A percentile compares a stretch with the other conserved stretches of the same genome.
Conservation (phyloP, 2,113 vertebrate species). For the Melanotaenia duboulayi region DNA sequence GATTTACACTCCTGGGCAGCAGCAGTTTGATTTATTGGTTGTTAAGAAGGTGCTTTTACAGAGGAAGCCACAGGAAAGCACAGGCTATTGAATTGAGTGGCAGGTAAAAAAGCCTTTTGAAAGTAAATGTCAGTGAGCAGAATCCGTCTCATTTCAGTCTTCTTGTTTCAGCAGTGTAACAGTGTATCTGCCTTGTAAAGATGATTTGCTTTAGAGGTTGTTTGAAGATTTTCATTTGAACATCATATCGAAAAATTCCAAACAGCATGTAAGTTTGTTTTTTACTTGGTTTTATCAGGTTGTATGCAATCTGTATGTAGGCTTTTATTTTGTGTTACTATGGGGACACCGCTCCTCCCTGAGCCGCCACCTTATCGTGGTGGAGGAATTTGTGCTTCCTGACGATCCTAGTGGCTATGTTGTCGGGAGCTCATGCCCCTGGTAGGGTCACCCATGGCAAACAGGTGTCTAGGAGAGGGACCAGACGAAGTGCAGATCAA, state of each 20-base stretch:
- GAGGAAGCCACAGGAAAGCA: conserved; percentile 57
- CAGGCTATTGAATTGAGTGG: conserved; percentile 54
- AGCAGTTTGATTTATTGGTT: conserved; percentile 61
- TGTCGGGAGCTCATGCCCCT: no score
- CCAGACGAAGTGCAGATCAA: no score
- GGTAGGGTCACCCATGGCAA: no score
- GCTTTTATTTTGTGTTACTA: neutral
- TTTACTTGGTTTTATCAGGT: no score
- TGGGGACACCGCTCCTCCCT: no score
- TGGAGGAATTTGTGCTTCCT: no score
- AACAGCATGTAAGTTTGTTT: neutral
- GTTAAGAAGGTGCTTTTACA: conserved; percentile 59
- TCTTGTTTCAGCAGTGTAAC: conserved; percentile 33
- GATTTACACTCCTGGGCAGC: conserved; percentile 22
- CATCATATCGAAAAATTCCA: conserved; percentile 5
- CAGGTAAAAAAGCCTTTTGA: conserved; percentile 59
- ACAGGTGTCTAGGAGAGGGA: no score
- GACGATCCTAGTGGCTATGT: no score
- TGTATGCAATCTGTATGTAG: neutral
- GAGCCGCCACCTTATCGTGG: no score
- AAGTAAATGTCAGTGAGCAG: conserved; percentile 66
- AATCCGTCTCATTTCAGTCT: conserved; percentile 38
- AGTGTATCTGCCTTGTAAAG: conserved; percentile 37
- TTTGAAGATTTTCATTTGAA: conserved; percentile 2
- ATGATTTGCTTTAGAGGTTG: conserved; percentile 18